Evolutionary conservation across 2,888 invertebrate species (phyloP).

Genomic region (Pantelozetes paolii): DNA sequence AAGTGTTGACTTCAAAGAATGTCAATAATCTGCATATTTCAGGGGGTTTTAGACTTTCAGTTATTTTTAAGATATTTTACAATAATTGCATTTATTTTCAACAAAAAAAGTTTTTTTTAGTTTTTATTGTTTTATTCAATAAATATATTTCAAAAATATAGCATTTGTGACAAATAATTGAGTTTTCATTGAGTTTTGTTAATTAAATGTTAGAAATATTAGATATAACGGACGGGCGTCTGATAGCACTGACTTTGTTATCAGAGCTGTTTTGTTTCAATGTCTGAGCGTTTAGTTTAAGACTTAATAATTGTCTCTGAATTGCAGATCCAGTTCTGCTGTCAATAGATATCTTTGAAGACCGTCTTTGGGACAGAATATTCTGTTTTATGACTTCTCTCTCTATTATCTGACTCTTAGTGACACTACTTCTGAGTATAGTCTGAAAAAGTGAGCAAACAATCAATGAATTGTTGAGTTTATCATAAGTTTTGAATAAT

Average conservation of each 20-base stretch:
- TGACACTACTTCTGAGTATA: conserved; percentile 9
- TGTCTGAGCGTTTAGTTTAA: neutral
- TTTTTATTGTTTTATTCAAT: no score
- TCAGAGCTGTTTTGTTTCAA: neutral
- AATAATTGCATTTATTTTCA: no score
- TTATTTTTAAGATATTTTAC: no score
- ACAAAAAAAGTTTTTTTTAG: no score
- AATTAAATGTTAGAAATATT: conserved; percentile 7
- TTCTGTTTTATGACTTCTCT: neutral
- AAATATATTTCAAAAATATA: no score
- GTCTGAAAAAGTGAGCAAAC: neutral
- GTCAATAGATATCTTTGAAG: neutral
- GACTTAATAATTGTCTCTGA: no score
- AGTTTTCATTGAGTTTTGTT: neutral
- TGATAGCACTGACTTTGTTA: neutral
- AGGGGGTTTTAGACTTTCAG: no score
- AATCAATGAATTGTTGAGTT: no score
- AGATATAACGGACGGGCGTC: neutral
- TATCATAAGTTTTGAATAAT: no score
- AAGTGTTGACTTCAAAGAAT: no score
- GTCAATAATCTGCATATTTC: no score
- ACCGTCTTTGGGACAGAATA: neutral
- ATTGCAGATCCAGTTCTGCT: neutral
- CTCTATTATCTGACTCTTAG: neutral
- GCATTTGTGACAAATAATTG: no score